Evolutionary conservation across 2,888 invertebrate genomes (phyloP).

Genomic region (Drosophila pullipes): DNA sequence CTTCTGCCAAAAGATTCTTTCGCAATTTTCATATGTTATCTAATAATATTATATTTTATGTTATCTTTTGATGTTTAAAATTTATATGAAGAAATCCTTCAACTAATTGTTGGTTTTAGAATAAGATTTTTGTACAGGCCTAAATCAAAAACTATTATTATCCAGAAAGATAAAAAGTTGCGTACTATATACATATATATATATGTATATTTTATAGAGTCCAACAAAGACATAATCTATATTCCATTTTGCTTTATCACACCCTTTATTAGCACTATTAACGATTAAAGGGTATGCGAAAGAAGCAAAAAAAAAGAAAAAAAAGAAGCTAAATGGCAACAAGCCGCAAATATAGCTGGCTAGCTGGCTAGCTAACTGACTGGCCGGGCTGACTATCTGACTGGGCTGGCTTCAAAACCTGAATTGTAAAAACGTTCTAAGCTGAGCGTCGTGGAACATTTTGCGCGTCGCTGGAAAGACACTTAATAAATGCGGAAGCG

Average conservation of each 20-base stretch:
- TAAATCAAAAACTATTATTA: not conserved
- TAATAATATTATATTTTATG: not conserved
- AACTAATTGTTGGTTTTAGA: not conserved
- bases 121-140: not conserved
- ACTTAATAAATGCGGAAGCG: conserved; percentile 84
- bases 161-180: not conserved
- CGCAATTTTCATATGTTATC: not conserved
- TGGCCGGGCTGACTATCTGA: conserved; percentile 10
- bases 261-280: not conserved
- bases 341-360: conserved; percentile 31
- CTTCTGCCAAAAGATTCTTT: not conserved
- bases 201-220: not conserved
- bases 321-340: conserved; percentile 33
- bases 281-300: conserved; percentile 23
- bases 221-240: not conserved
- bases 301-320: conserved; percentile 21
- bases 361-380: conserved; percentile 16
- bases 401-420: conserved; percentile 62
- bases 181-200: not conserved
- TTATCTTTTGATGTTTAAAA: not conserved
- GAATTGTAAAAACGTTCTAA: conserved; percentile 81
- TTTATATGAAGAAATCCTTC: not conserved
- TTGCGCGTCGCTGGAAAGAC: conserved; percentile 76
- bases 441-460: conserved; percentile 61
- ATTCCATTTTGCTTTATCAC: not conserved